Percentiles rank a stretch among this genome's conserved stretches.
Conservation (phyloP, 2,888 invertebrate species). For the Plagodis dolabraria region DNA sequence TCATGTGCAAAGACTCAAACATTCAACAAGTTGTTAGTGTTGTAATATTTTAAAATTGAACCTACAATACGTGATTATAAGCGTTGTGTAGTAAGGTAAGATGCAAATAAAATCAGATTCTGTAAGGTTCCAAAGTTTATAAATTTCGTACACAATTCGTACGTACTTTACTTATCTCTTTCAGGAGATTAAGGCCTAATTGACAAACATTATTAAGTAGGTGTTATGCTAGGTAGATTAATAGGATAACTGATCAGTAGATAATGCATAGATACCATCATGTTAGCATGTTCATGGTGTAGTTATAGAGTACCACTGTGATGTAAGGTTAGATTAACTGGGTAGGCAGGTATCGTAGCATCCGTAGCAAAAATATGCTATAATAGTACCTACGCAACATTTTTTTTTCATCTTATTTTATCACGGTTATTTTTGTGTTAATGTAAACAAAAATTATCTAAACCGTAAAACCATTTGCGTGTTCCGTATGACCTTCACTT, state of each 20-base stretch:
- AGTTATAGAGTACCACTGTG: constrained; percentile 10
- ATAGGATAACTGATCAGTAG: constrained; percentile 38
- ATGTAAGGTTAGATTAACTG: background rate
- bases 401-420: background rate
- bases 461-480: constrained; percentile 49
- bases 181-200: constrained; percentile 35
- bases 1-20: constrained; percentile 36
- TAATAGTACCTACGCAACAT: constrained; percentile 9
- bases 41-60: constrained; percentile 26
- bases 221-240: constrained; percentile 36
- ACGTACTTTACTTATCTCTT: constrained; percentile 28
- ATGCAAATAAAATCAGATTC: constrained; percentile 16
- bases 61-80: constrained; percentile 6
- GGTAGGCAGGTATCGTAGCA: too few species aligned
- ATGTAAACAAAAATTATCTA: constrained; percentile 32
- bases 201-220: constrained; percentile 36
- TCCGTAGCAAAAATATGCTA: constrained; percentile 1
- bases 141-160: constrained; percentile 13
- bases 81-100: background rate
- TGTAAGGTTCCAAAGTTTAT: constrained; percentile 13
- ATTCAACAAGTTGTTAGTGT: constrained; percentile 71
- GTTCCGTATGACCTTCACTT: constrained; percentile 56
- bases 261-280: constrained; percentile 29
- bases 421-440: constrained; percentile 20
- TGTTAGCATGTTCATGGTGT: constrained; percentile 9